phyloP scores from a whole-genome alignment of 2,888 invertebrate species.

The Cinara cedri region DNA sequence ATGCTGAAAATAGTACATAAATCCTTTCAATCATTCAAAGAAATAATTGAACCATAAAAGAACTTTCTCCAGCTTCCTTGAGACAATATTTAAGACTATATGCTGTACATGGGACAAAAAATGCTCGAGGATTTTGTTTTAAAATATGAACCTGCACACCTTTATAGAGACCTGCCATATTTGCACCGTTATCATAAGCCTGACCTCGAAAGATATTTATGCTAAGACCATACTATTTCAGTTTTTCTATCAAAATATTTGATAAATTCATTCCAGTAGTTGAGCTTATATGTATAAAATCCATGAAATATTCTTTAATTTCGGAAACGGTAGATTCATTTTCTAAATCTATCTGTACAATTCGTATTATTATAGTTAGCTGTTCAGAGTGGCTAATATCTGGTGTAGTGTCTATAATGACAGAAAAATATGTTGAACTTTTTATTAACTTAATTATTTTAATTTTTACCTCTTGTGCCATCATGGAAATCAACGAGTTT shows the following conservation, averaged over 20 bases:
- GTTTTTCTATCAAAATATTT: not conserved
- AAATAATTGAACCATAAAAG: conserved; percentile 43
- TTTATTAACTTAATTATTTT: conserved; percentile 13
- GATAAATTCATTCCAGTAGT: not conserved
- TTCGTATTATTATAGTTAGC: not conserved
- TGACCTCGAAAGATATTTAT: not conserved
- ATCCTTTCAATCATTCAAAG: conserved; percentile 51
- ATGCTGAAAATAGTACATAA: conserved; percentile 46
- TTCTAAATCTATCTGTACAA: conserved; percentile 2
- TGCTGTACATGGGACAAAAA: conserved; percentile 9
- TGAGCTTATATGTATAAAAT: conserved; percentile 18
- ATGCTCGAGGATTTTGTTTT: conserved; percentile 9
- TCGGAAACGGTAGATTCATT: not conserved
- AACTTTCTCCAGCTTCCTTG: conserved; percentile 46
- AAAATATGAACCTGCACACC: conserved; percentile 8
- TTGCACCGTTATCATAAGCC: conserved; percentile 13
- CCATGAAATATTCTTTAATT: conserved; percentile 24
- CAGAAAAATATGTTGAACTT: conserved; percentile 28
- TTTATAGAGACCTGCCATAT: conserved; percentile 17
- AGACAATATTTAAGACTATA: conserved; percentile 36
- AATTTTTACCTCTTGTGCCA: conserved; percentile 5
- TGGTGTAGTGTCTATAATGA: conserved; percentile 33
- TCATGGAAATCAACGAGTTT: conserved; percentile 16
- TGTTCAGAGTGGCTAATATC: conserved; percentile 14
- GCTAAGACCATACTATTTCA: not conserved